Evolutionary conservation across 1,140 invertebrate species (phyloP).

Genomic region (Hermetia illucens): DNA sequence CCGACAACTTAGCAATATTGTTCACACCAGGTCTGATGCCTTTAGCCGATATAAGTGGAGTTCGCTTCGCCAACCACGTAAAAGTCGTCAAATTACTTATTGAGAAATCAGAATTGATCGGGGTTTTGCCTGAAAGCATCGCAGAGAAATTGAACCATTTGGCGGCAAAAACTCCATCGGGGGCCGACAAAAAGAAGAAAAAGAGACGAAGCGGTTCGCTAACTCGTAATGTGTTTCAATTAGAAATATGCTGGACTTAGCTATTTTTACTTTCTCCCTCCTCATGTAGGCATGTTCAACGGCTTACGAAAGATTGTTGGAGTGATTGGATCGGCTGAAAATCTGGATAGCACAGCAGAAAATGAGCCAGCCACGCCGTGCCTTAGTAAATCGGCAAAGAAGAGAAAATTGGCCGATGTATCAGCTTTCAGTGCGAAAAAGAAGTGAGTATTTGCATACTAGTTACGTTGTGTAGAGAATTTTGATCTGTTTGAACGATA

Average conservation of each 20-base stretch:
- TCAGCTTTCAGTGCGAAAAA: constrained; percentile 36
- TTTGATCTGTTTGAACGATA: no score
- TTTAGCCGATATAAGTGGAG: constrained; percentile 41
- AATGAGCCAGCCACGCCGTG: constrained; percentile 33
- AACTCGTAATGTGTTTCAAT: constrained; percentile 42
- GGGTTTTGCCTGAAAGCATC: constrained; percentile 47
- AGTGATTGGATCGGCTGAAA: constrained; percentile 33
- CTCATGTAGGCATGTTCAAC: constrained; percentile 48
- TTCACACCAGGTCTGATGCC: constrained; percentile 73
- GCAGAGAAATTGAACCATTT: constrained; percentile 11
- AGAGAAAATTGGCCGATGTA: constrained; percentile 37
- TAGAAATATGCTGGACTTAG: constrained; percentile 9
- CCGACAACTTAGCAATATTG: constrained; percentile 64
- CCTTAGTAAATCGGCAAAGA: constrained; percentile 40
- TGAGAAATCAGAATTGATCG: constrained; percentile 57
- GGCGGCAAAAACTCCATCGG: constrained; percentile 8
- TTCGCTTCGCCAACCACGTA: constrained; percentile 46
- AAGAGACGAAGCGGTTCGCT: constrained; percentile 67
- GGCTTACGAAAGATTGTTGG: constrained; percentile 62
- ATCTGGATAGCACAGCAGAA: constrained; percentile 30
- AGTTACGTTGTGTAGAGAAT: no score
- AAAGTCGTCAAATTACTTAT: constrained; percentile 56
- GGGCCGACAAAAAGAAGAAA: constrained; percentile 44
- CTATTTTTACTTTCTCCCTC: constrained; percentile 14
- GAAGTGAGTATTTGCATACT: constrained; percentile 40